Conservation (phyloP, 2,113 vertebrate genomes). For the Anarrhichthys ocellatus region DNA sequence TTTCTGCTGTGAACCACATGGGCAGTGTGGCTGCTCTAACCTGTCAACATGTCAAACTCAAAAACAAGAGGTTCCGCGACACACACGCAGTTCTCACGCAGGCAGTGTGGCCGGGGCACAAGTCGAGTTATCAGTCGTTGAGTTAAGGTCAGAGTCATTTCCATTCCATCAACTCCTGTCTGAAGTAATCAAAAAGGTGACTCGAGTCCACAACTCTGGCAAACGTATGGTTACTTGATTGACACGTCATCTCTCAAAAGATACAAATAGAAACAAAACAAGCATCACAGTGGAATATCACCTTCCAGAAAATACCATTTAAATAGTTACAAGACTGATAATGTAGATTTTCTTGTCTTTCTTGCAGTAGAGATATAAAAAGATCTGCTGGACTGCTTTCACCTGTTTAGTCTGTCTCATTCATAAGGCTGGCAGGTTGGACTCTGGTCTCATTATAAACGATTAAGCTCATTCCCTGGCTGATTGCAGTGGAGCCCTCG, state of each 20-base stretch:
- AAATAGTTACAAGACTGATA: not conserved
- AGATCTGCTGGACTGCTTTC: constrained; percentile 23
- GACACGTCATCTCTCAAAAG: not conserved
- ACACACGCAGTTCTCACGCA: too few species aligned
- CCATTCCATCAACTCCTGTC: too few species aligned
- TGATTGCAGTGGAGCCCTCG: constrained; percentile 42
- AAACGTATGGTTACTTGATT: not conserved
- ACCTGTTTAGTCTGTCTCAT: constrained; percentile 34
- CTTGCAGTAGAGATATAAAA: constrained; percentile 1
- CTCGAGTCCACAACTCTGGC: not conserved
- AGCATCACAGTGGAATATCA: too few species aligned
- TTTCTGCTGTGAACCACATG: too few species aligned
- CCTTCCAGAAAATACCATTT: not conserved
- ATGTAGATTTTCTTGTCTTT: not conserved
- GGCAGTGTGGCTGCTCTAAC: too few species aligned
- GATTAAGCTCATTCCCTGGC: constrained; percentile 61
- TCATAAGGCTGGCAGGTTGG: constrained; percentile 30
- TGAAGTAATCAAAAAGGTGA: not conserved
- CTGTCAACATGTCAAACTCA: too few species aligned
- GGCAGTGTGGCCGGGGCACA: too few species aligned
- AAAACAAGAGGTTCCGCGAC: too few species aligned
- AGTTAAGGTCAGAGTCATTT: too few species aligned
- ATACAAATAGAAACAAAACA: not conserved
- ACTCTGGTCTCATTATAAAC: constrained; percentile 57
- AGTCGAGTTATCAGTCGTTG: too few species aligned